Conservation (phyloP, 2,797 vertebrate genomes). For the Aldrovandia affinis region DNA sequence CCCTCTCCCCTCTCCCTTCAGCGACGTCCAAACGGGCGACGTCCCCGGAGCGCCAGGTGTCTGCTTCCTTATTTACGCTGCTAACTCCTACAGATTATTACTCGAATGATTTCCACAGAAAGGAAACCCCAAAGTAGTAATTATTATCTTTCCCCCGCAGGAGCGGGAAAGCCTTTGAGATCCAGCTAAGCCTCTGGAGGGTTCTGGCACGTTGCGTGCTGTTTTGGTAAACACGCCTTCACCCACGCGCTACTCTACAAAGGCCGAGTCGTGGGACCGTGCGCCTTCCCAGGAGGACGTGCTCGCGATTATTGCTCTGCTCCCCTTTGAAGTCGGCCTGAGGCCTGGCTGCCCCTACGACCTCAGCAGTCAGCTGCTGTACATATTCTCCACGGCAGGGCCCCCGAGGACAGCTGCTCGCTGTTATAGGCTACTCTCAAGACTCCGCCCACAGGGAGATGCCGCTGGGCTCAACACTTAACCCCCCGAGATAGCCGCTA, state of each 20-base stretch:
- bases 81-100: constrained; percentile 47
- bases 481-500: background rate
- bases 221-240: constrained; percentile 22
- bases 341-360: background rate
- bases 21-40: constrained; percentile 46
- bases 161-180: constrained; percentile 36
- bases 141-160: constrained; percentile 54
- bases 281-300: background rate
- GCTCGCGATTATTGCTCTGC: background rate
- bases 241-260: background rate
- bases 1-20: background rate
- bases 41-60: constrained; percentile 50
- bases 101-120: constrained; percentile 48
- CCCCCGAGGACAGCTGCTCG: background rate
- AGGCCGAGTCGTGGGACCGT: background rate
- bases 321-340: background rate
- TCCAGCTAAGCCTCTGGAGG: constrained; percentile 51
- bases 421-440: background rate
- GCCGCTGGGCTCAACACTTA: background rate
- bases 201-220: constrained; percentile 10
- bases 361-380: background rate
- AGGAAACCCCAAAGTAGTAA: constrained; percentile 57
- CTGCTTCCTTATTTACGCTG: constrained; percentile 53
- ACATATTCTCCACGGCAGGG: background rate
- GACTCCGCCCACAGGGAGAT: background rate